A percentile compares a stretch with the other conserved stretches of the same genome.
Evolutionary conservation across 1,140 invertebrate genomes (phyloP).

Genomic region (Drosophila cardini): DNA sequence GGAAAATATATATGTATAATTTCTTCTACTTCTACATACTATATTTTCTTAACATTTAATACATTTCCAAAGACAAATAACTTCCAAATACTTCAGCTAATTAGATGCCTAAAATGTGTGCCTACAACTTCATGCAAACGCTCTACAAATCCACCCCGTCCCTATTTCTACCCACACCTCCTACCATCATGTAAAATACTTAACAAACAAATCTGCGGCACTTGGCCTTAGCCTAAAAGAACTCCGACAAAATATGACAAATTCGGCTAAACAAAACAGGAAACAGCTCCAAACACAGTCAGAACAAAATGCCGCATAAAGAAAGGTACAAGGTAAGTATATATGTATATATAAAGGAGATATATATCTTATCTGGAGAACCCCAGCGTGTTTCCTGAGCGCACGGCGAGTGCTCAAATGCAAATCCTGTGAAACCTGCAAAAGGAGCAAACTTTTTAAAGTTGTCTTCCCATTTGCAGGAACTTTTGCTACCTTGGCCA

Average conservation of each 20-base stretch:
- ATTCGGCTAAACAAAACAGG: slow-evolving; percentile 58
- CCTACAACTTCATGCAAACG: neutral
- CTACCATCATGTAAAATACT: neutral
- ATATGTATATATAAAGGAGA: neutral
- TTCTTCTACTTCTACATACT: too few species aligned
- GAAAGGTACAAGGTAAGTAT: slow-evolving; percentile 13
- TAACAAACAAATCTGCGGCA: slow-evolving; percentile 35
- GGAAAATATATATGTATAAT: too few species aligned
- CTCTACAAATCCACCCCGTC: too few species aligned
- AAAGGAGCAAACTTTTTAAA: slow-evolving; percentile 75
- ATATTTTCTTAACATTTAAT: too few species aligned
- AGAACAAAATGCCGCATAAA: slow-evolving; percentile 40
- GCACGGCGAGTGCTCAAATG: slow-evolving; percentile 63
- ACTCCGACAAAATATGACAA: slow-evolving; percentile 58
- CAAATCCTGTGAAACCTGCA: slow-evolving; percentile 74
- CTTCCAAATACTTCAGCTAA: too few species aligned
- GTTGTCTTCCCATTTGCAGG: slow-evolving; percentile 40
- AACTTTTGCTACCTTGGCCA: slow-evolving; percentile 78
- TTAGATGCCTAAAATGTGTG: too few species aligned
- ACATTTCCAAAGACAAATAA: too few species aligned
- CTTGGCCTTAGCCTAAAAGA: slow-evolving; percentile 46
- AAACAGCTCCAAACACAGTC: slow-evolving; percentile 38
- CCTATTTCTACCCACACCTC: neutral
- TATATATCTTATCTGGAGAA: slow-evolving; percentile 40
- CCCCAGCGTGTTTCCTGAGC: slow-evolving; percentile 37